These are phyloP conservation scores for Misgurnus mizolepis DNA, from an alignment of 2,113 vertebrate genomes.

Conservation along the genomic window DNA sequence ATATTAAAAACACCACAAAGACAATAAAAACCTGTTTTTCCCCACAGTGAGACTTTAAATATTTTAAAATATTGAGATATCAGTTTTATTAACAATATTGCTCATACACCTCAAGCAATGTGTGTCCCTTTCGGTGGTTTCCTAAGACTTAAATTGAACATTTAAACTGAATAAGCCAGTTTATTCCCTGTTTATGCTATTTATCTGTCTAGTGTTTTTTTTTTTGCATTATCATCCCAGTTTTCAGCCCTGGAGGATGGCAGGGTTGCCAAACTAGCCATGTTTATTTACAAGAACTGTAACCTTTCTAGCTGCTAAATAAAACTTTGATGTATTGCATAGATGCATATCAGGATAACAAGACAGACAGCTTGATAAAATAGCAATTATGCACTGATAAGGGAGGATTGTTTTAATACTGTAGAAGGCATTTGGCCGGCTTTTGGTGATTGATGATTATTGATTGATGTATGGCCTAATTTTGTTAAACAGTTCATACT, in stretches of 20 bases:
- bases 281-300: background rate
- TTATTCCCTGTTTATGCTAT: background rate
- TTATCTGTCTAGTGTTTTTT: background rate
- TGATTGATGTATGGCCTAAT: conserved; percentile 45
- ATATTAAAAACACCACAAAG: too few species aligned
- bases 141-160: background rate
- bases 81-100: too few species aligned
- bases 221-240: background rate
- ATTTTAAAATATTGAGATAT: too few species aligned
- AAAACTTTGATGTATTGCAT: background rate
- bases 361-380: conserved; percentile 13
- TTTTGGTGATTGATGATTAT: conserved; percentile 2
- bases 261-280: background rate
- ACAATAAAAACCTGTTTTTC: too few species aligned
- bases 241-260: background rate
- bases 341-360: background rate
- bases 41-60: too few species aligned
- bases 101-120: too few species aligned
- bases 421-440: conserved; percentile 13
- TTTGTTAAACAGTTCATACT: conserved; percentile 37
- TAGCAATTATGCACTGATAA: conserved; percentile 4
- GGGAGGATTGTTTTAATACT: background rate
- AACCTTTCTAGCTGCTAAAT: background rate
- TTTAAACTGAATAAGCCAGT: background rate
- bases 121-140: background rate